Evolutionary conservation across 1,140 invertebrate genomes (phyloP), one percentile per base, ranked within the genome.

Genomic region (Melitaea cinxia): DNA sequence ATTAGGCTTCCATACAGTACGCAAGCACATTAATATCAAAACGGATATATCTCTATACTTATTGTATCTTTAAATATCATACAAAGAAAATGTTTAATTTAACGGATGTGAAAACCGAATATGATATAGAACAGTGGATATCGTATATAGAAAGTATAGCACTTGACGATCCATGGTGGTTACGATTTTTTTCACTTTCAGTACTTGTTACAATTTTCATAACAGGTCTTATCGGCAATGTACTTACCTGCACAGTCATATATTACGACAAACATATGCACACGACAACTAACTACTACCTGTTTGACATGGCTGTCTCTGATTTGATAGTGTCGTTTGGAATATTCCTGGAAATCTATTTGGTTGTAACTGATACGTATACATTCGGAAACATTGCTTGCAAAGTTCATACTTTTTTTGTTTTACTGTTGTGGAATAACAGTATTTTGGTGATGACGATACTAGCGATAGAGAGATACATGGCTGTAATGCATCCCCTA

Each of bases 281-380:
- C 76, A 96, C 95, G 0, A 94, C 95, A 1, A 96, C 95, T 4
- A 97, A 97, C 84, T 97, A 94, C 75, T 97, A 97, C 77, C 87
- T 97, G 0, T 97, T 98, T 83, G 96, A 95, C 82, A 91, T 98
- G 77, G 96, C 97, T 7, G 92, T 98, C 4, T 96, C 96, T 0
- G 97, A 98, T 88, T 88, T 98, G 55, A 61, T 87, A 0, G 75
- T 83, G 0, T 77, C 81, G 0, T 78, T 83, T 24, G 70, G 66
- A 0, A 81, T 85, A 15, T 55, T 80, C 6, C 21, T 83, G 0
- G 80, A 81, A 66, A 30, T 83, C 0, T 62, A 78, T 19, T 65
- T 78, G 10, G 66, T 72, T 52, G 37, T 67, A 21, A 71, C 49
- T 12, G 73, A 69, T 37, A 70, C 66, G 1, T 76, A 75, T 12